Evolutionary conservation across 2,888 invertebrate genomes (phyloP).

Genomic region (Tinea semifulvella): DNA sequence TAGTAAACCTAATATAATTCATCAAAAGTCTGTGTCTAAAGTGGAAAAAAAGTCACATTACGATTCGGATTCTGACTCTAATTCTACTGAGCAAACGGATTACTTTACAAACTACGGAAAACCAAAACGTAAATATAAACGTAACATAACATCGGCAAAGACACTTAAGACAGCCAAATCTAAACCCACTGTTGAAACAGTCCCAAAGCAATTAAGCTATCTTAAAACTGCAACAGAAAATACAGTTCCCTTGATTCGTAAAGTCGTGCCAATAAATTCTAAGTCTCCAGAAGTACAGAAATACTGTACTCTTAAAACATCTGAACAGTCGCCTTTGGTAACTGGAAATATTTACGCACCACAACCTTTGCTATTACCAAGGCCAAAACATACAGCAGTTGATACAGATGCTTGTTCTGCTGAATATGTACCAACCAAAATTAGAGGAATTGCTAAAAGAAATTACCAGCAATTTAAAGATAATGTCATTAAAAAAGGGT

Average conservation of each 20-base stretch:
- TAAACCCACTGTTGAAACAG: background rate
- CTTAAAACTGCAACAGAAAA: background rate
- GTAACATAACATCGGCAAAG: background rate
- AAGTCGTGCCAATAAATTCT: background rate
- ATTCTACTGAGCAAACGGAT: conserved; percentile 11
- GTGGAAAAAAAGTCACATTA: background rate
- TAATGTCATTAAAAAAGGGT: conserved; percentile 51
- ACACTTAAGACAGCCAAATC: background rate
- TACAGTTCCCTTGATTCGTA: background rate
- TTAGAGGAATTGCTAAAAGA: conserved; percentile 47
- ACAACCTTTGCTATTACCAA: conserved; percentile 46
- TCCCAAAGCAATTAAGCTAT: conserved; percentile 16
- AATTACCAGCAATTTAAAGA: conserved; percentile 59
- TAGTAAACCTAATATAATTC: background rate
- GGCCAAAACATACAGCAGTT: conserved; percentile 25
- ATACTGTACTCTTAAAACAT: conserved; percentile 40
- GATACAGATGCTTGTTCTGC: conserved; percentile 45
- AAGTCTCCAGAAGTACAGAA: conserved; percentile 27
- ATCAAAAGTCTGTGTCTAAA: too few relatives aligned
- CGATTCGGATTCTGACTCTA: conserved; percentile 34
- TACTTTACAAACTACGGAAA: conserved; percentile 12
- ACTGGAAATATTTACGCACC: conserved; percentile 51
- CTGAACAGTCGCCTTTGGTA: conserved; percentile 41
- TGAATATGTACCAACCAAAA: conserved; percentile 58
- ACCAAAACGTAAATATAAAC: conserved; percentile 3